Conservation (phyloP, 2,113 vertebrate species). For the Trinectes maculatus region DNA sequence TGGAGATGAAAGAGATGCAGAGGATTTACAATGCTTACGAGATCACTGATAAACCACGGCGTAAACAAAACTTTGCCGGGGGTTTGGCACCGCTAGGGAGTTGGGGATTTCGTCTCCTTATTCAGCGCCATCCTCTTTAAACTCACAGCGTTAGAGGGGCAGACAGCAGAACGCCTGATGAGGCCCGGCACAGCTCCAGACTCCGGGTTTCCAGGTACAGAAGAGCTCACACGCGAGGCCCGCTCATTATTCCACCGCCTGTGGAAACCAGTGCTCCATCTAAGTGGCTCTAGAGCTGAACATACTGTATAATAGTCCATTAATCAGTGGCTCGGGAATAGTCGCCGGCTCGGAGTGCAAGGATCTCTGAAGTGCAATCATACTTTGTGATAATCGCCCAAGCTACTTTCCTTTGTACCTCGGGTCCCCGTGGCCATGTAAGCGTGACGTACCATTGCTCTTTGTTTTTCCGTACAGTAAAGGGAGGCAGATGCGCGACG, state of each 20-base stretch:
- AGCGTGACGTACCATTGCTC: constrained; percentile 4
- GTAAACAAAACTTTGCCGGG: constrained; percentile 71
- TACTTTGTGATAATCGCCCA: constrained; percentile 58
- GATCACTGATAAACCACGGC: constrained; percentile 72
- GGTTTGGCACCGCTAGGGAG: constrained; percentile 60
- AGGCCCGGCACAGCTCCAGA: constrained; percentile 44
- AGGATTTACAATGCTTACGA: constrained; percentile 71
- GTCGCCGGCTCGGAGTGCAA: constrained; percentile 46
- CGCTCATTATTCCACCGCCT: constrained; percentile 56
- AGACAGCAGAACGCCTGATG: constrained; percentile 52
- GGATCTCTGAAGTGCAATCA: constrained; percentile 70
- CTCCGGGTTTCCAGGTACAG: constrained; percentile 29
- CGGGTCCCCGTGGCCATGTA: constrained; percentile 16
- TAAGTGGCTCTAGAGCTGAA: constrained; percentile 54
- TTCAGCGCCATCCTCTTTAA: constrained; percentile 63
- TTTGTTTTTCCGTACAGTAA: constrained; percentile 32
- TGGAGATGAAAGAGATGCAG: constrained; percentile 75
- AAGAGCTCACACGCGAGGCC: not conserved
- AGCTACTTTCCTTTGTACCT: constrained; percentile 38
- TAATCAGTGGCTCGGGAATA: constrained; percentile 63
- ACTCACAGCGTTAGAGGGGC: constrained; percentile 43
- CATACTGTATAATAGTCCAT: constrained; percentile 60
- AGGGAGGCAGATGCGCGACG: constrained; percentile 35
- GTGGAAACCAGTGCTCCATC: constrained; percentile 47
- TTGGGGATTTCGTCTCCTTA: constrained; percentile 65